phyloP scores from a whole-genome alignment of 1,140 invertebrate genomes.

The Euschistus heros region DNA sequence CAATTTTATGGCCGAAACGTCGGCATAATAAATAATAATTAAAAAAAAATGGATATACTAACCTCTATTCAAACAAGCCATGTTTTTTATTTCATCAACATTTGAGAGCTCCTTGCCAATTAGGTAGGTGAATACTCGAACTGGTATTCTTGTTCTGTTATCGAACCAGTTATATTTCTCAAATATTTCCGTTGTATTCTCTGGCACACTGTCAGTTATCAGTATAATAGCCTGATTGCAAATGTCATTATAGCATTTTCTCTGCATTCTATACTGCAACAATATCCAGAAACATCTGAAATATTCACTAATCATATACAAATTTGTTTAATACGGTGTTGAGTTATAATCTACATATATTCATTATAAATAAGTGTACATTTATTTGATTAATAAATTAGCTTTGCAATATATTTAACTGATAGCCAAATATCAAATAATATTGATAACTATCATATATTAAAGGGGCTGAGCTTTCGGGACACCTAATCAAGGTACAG shows the following conservation, averaged over 20 bases:
- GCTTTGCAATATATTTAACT: too few species aligned
- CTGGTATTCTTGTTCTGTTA: slow-evolving; percentile 55
- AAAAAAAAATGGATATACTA: not conserved
- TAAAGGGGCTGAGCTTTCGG: too few species aligned
- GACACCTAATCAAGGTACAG: too few species aligned
- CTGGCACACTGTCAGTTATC: slow-evolving; percentile 94
- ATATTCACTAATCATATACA: too few species aligned
- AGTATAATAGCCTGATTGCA: slow-evolving; percentile 98
- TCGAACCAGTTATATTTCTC: slow-evolving; percentile 67
- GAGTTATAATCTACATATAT: too few species aligned
- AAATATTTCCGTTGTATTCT: slow-evolving; percentile 81
- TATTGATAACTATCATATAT: too few species aligned
- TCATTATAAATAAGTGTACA: too few species aligned
- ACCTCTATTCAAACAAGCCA: slow-evolving; percentile 76
- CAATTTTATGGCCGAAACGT: too few species aligned
- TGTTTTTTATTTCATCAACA: slow-evolving; percentile 81
- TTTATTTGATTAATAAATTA: too few species aligned
- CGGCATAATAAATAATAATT: not conserved
- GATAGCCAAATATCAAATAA: too few species aligned
- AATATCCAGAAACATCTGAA: not conserved
- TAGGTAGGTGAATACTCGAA: slow-evolving; percentile 93
- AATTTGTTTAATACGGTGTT: too few species aligned
- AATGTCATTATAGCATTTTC: slow-evolving; percentile 36
- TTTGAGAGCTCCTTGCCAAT: slow-evolving; percentile 92
- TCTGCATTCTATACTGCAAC: slow-evolving; percentile 40